Evolutionary conservation across 2,797 vertebrate species (phyloP), one percentile per base, ranked within the genome.

Genomic region (Nyctibius grandis): DNA sequence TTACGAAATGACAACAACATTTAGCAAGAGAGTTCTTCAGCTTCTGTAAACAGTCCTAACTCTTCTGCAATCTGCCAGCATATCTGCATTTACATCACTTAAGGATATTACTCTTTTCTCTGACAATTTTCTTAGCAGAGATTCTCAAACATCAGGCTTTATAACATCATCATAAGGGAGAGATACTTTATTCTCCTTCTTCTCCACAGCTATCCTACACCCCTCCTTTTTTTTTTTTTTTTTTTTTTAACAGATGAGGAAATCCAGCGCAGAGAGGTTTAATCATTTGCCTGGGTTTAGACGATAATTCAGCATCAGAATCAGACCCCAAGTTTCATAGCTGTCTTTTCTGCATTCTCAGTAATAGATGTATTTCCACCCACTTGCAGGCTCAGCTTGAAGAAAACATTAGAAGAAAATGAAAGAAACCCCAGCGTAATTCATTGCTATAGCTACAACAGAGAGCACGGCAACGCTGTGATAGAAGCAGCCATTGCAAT

Each of bases 11-110:
- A 65, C 89, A 94, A 91, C 68, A 95, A 61, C 63, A 69, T 95
- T 92, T 78, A 95, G 87, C 65, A 86, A 50, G 70, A 91, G 73
- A 88, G 85, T 84, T 86, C 51, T 91, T 96, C 91, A 88, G 51
- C 76, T 93, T 60, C 88, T 79, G 83, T 79, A 96, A 95, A 95
- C 64, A 86, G 59, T 88, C 54, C 44, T 75, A 72, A 80, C 57
- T 77, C 53, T 86, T 82, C 61, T 88, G 57, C 59, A 87, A 48
- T 79, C 51, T 89, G 75, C 53, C 91, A 91, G 50, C 22, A 7
- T 83, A 80, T 83, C 65, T 69, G 50, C 47, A 67, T 88, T 80
- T 61, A 57, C 26, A 86, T 18, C 76, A 53, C 38, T 78, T 36
- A 61, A 75, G 54, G 22, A 54, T 81, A 84, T 61, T 70, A 50